Percentiles rank a stretch among this genome's conserved stretches.
These are phyloP conservation scores for Tangara arthus DNA, from an alignment of 2,797 vertebrate genomes.

Conservation along the genomic window DNA sequence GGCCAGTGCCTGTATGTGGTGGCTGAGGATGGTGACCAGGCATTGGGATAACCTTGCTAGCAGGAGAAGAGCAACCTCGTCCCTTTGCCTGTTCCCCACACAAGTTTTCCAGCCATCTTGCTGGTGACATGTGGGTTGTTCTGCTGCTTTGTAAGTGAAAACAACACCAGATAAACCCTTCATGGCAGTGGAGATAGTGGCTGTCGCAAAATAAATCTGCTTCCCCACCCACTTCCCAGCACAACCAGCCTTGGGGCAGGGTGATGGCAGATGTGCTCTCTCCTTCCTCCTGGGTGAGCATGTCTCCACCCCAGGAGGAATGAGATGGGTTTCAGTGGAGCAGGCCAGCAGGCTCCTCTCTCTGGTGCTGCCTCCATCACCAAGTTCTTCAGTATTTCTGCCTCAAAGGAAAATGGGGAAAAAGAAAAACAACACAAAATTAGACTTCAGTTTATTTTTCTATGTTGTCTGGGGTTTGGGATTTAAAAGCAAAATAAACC, in stretches of 20 bases:
- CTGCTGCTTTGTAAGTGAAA: background rate
- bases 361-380: background rate
- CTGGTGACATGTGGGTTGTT: background rate
- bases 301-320: slow-evolving; percentile 20
- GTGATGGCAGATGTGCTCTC: slow-evolving; percentile 28
- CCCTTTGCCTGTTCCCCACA: background rate
- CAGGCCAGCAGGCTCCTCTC: background rate
- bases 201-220: slow-evolving; percentile 5
- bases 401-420: background rate
- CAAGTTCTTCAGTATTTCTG: background rate
- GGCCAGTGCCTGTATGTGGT: background rate
- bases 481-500: slow-evolving; percentile 8
- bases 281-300: background rate
- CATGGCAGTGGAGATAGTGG: background rate
- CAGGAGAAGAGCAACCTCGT: background rate
- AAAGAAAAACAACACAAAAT: background rate
- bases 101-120: background rate
- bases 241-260: slow-evolving; percentile 49
- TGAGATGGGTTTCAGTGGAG: background rate
- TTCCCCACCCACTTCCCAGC: slow-evolving; percentile 24
- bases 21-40: background rate
- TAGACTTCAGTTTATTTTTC: background rate
- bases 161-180: background rate
- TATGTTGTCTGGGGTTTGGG: background rate
- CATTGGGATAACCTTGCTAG: background rate